Conservation (phyloP, 1,140 invertebrate genomes). For the Mamestra configurata region DNA sequence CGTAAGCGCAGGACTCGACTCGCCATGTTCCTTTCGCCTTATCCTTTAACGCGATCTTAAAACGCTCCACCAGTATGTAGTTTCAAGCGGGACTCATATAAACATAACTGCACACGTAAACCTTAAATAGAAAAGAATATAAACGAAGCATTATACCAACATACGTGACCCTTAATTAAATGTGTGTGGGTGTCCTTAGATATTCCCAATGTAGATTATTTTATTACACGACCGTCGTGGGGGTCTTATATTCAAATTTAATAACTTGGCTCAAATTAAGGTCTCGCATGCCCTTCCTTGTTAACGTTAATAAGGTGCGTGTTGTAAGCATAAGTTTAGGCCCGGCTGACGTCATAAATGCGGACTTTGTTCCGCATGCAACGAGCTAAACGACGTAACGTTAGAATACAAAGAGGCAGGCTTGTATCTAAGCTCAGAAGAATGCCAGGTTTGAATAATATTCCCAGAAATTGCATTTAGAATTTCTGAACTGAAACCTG, state of each 20-base stretch:
- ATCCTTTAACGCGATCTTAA: neutral
- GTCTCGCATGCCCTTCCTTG: constrained; percentile 54
- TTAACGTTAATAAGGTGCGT: constrained; percentile 59
- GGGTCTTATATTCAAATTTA: constrained; percentile 58
- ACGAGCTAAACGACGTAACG: constrained; percentile 20
- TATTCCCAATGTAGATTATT: constrained; percentile 53
- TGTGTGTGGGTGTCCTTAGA: constrained; percentile 26
- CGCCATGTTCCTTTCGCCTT: neutral
- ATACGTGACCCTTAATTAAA: constrained; percentile 29
- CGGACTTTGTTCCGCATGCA: constrained; percentile 31
- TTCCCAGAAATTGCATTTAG: constrained; percentile 36
- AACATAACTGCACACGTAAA: constrained; percentile 1
- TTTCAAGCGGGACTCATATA: neutral
- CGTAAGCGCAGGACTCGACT: neutral
- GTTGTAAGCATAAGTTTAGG: constrained; percentile 52
- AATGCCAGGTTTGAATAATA: constrained; percentile 47
- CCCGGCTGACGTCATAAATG: constrained; percentile 33
- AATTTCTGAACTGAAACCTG: constrained; percentile 43
- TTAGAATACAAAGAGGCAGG: constrained; percentile 48
- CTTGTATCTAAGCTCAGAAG: constrained; percentile 42
- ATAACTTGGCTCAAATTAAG: constrained; percentile 61
- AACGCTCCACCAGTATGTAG: neutral
- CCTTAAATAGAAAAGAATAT: constrained; percentile 1
- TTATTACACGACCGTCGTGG: constrained; percentile 49
- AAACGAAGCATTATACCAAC: constrained; percentile 4